phyloP scores from a whole-genome alignment of 2,888 invertebrate genomes.

The Frankliniella fusca region DNA sequence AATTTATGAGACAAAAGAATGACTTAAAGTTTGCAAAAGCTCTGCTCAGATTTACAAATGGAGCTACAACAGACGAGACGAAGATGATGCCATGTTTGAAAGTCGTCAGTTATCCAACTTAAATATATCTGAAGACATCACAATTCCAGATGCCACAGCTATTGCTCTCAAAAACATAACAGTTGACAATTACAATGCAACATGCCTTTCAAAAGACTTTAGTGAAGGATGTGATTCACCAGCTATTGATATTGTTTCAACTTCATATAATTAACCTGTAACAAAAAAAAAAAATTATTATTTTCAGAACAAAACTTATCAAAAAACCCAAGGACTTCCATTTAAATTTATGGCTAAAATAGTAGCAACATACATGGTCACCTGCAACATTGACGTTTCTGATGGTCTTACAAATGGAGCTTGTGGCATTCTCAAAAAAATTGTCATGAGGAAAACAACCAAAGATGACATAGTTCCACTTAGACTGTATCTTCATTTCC shows the following conservation, averaged over 20 bases:
- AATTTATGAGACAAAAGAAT: too few species aligned
- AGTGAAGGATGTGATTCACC: too few species aligned
- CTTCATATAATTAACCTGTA: background rate
- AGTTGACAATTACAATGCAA: background rate
- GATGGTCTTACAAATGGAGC: too few species aligned
- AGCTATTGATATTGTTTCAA: too few species aligned
- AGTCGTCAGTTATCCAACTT: background rate
- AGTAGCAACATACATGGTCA: constrained; percentile 32
- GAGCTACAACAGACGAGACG: constrained; percentile 31
- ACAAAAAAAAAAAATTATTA: background rate
- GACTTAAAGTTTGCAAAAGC: constrained; percentile 35
- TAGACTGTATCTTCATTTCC: background rate
- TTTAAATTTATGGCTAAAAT: constrained; percentile 33
- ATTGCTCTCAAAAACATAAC: background rate
- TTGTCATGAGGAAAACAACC: too few species aligned
- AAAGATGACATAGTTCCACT: too few species aligned
- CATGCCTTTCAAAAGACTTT: background rate
- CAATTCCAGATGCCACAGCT: background rate
- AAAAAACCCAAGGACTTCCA: constrained; percentile 35
- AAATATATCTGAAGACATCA: background rate
- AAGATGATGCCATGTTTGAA: background rate
- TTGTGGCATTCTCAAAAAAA: too few species aligned
- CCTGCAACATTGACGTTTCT: constrained; percentile 31
- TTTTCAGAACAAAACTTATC: background rate
- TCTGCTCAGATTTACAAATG: constrained; percentile 33